phyloP scores from a whole-genome alignment of 2,888 invertebrate genomes.

The Autographa pulchrina region DNA sequence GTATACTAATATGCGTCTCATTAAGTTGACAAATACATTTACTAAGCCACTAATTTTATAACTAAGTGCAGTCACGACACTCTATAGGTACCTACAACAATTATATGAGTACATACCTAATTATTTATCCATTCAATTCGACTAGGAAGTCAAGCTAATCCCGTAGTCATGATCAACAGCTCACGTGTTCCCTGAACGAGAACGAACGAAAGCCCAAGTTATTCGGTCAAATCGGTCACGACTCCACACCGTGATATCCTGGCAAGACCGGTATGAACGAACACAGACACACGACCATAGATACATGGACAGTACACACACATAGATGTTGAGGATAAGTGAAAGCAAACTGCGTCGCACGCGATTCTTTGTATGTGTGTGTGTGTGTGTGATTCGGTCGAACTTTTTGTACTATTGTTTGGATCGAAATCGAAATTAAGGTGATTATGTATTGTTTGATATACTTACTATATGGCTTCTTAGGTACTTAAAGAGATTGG shows the following conservation, averaged over 20 bases:
- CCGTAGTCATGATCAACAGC: constrained; percentile 31
- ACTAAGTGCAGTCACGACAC: background rate
- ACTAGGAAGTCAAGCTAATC: constrained; percentile 41
- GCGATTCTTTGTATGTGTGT: constrained; percentile 41
- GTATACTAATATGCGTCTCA: too few species aligned
- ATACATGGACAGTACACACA: constrained; percentile 41
- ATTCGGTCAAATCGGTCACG: constrained; percentile 58
- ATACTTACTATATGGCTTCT: constrained; percentile 38
- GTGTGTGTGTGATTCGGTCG: constrained; percentile 32
- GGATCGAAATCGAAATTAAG: constrained; percentile 53
- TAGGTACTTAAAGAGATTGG: constrained; percentile 9
- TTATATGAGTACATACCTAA: background rate
- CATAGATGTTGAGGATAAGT: constrained; percentile 56
- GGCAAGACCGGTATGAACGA: constrained; percentile 66
- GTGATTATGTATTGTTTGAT: constrained; percentile 43
- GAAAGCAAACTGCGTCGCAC: constrained; percentile 61
- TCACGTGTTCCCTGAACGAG: constrained; percentile 31
- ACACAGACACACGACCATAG: constrained; percentile 5
- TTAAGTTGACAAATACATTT: too few species aligned
- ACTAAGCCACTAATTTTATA: background rate
- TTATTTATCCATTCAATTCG: background rate
- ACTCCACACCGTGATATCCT: constrained; percentile 43
- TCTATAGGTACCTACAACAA: background rate
- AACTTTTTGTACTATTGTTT: constrained; percentile 57
- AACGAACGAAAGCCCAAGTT: constrained; percentile 50